phyloP scores from a whole-genome alignment of 2,113 vertebrate species.

The Mesitornis unicolor region DNA sequence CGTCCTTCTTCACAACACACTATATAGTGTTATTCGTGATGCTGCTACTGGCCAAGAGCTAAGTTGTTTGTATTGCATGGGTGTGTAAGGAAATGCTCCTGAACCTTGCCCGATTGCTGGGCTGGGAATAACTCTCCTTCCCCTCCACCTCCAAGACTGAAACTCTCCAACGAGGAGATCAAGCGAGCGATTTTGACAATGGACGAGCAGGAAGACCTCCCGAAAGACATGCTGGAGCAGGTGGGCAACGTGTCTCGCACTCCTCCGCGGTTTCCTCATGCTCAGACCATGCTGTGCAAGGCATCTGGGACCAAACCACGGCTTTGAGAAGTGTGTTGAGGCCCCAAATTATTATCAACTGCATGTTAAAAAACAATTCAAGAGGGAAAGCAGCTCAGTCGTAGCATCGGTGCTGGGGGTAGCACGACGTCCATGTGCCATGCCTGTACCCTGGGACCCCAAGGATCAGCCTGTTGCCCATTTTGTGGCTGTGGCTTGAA shows the following conservation, averaged over 20 bases:
- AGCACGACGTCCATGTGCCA: not conserved
- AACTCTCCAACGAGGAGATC: constrained; percentile 96
- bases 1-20: not conserved
- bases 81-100: not conserved
- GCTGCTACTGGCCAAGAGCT: not conserved
- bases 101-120: fast-evolving
- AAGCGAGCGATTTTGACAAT: constrained; percentile 96
- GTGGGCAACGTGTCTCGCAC: constrained; percentile 35
- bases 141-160: constrained; percentile 80
- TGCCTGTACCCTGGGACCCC: not conserved
- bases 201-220: constrained; percentile 98
- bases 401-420: not conserved
- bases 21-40: not conserved
- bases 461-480: not conserved
- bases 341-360: not conserved
- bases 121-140: not conserved
- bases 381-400: not conserved
- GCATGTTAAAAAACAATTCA: not conserved
- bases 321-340: not conserved
- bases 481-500: not conserved
- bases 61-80: not conserved
- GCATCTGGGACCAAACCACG: fast-evolving
- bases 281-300: fast-evolving
- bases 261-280: not conserved
- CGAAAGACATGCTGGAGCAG: constrained; percentile 99